These are phyloP conservation scores for Lutjanus erythropterus DNA, from an alignment of 2,113 vertebrate species.

Conservation along the genomic window DNA sequence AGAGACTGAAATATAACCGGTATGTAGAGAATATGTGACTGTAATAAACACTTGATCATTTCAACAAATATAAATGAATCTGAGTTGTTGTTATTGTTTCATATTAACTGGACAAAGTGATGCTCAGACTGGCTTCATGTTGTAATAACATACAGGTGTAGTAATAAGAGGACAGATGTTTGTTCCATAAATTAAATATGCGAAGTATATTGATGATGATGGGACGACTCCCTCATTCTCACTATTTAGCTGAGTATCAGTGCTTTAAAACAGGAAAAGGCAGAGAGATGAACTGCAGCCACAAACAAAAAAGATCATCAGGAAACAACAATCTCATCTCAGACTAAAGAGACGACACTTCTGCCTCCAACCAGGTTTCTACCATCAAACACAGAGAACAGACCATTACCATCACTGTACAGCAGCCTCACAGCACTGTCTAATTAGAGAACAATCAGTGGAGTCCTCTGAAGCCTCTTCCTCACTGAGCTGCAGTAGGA, in stretches of 20 bases:
- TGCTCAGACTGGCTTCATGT: too few species aligned
- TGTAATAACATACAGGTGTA: too few species aligned
- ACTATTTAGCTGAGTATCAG: too few species aligned
- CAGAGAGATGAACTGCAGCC: background rate
- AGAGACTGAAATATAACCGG: background rate
- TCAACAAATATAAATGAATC: conserved; percentile 8
- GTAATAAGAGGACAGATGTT: too few species aligned
- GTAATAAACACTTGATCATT: background rate
- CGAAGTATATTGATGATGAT: too few species aligned
- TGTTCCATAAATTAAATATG: too few species aligned
- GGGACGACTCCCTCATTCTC: too few species aligned
- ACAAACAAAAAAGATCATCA: background rate
- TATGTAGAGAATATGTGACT: background rate
- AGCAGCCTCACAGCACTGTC: conserved; percentile 23
- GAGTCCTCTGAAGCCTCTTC: background rate
- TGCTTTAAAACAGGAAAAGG: too few species aligned
- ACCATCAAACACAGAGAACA: background rate
- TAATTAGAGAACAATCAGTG: conserved; percentile 19
- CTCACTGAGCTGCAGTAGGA: conserved; percentile 8
- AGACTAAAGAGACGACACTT: background rate
- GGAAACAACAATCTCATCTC: background rate
- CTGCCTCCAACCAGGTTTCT: background rate
- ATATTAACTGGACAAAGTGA: background rate
- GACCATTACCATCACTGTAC: background rate
- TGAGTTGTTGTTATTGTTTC: background rate